Base-by-base conservation (phyloP, 2,888 invertebrate species). In the Blomia tropicalis region DNA sequence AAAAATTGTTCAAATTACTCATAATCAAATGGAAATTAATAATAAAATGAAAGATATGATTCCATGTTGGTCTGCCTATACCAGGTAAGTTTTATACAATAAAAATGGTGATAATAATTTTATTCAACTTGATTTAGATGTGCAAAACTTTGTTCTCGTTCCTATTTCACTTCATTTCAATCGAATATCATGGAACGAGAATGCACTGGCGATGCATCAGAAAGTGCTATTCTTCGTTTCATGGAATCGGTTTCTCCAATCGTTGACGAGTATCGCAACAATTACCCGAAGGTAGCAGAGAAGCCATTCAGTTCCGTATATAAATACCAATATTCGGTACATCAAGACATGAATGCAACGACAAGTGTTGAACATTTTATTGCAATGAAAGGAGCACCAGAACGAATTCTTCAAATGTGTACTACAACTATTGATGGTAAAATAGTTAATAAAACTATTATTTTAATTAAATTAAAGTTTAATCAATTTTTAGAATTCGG, bases 331-430 rank as follows among this genome's bases (percentile, higher is more conserved):
- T 36, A 64, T 14, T 62, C 62, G 19, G 31, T 62, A 4, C 62
- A 62, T 58, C 41, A 44, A 14, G 56, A 56, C 11, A 29, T 5
- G 19, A 17, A 5, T 17, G 5, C 5, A 11, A 27, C 56, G 22
- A 27, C 5, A 7, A 23, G 22, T 56, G 5, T 23, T 14, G 22
- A 56, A 29, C 22, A 11, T 56, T 56, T 56, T 73, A 60, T 65
- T 73, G 61, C 70, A 70, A 79, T 78, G 78, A 78, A 78, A 71
- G 78, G 78, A 11, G 75, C 75, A 43, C 75, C 75, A 4, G 75
- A 75, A 68, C 69, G 75, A 59, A 73, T 75, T 66, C 69, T 76
- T 32, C 77, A 77, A 67, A 71, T 75, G 59, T 78, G 78, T 69
- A 74, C 77, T 1, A 78, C 77, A 4, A 80, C 82, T 60, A 11